Evolutionary conservation across 2,113 vertebrate genomes (phyloP), one percentile per base, ranked within the genome.

Genomic region (Camelus bactrianus): DNA sequence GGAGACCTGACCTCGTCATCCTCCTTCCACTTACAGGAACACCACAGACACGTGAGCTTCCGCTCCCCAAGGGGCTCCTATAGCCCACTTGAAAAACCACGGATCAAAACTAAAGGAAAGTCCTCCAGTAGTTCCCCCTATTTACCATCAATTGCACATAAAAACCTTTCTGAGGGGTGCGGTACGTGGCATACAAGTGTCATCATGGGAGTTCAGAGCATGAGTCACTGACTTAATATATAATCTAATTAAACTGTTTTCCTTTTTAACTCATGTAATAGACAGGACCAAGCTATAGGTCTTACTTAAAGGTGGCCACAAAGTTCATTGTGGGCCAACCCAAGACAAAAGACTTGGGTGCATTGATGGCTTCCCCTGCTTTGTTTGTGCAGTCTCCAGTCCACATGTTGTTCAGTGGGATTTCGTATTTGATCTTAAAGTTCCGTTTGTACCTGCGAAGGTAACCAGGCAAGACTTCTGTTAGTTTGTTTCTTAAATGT

Each of bases 251-350:
- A 83, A 69, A 75, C 38, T 13, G 46, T 54, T 46, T 42, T 67
- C 12, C n/a, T 50, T 92, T 72, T 19, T 20, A 72, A 89, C 8
- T 8, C 32, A 48, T 5, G 2, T 30, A 22, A 42, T 38, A 58
- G 15, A 19, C 30, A 58, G 38, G n/a, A 17, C 50, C 1, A 54
- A n/a, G 70, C 24, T 30, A 54, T 8, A 16, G 0, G 35, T 91
- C 95, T 76, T 99, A 99, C 99, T 99, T 99, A 98, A 99, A 99
- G 54, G 98, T 99, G 80, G 98, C 99, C 93, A 99, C 98, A 50
- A 98, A 99, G 98, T 99, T 99, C 95, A 98, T 98, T 16, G 98
- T 99, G 73, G 99, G 99, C 99, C 99, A 99, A 84, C 99, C 99
- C 97, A 99, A 97, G 97, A 99, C 98, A 20, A 99, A 99, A 96